Conservation (phyloP, 2,888 invertebrate species). For the Agrochola lota region DNA sequence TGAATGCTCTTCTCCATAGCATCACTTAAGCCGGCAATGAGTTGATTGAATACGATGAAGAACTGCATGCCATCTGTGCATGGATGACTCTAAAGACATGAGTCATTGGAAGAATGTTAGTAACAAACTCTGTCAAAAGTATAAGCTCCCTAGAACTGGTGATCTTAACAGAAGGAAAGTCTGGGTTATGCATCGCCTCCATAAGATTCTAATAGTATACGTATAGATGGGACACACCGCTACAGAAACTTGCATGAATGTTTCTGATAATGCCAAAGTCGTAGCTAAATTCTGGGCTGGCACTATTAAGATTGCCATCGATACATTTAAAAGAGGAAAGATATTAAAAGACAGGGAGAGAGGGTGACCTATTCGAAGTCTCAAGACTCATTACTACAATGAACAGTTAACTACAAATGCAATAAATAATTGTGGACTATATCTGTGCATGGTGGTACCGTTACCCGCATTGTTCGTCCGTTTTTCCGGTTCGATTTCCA, state of each 20-base stretch:
- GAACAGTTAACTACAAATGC: slow-evolving; percentile 46
- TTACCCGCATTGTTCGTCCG: slow-evolving; percentile 62
- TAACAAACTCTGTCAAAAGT: not conserved
- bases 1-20: not conserved
- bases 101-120: not conserved
- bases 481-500: slow-evolving; percentile 61
- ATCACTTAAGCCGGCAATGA: not conserved
- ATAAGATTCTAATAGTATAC: not conserved
- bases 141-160: not conserved
- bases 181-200: not conserved
- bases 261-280: not conserved
- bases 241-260: too few species aligned
- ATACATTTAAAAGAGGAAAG: not conserved
- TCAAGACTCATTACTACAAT: slow-evolving; percentile 50
- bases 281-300: not conserved
- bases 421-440: slow-evolving; percentile 59
- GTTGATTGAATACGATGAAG: not conserved
- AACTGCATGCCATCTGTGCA: not conserved
- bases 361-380: slow-evolving; percentile 22
- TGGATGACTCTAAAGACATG: too few species aligned
- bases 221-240: not conserved
- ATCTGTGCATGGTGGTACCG: slow-evolving; percentile 54
- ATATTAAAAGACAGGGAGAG: not conserved
- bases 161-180: not conserved
- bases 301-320: not conserved